Percentiles rank a stretch among this genome's conserved stretches.
Evolutionary conservation across 2,113 vertebrate species (phyloP).

Genomic region (Chaetura pelagica): DNA sequence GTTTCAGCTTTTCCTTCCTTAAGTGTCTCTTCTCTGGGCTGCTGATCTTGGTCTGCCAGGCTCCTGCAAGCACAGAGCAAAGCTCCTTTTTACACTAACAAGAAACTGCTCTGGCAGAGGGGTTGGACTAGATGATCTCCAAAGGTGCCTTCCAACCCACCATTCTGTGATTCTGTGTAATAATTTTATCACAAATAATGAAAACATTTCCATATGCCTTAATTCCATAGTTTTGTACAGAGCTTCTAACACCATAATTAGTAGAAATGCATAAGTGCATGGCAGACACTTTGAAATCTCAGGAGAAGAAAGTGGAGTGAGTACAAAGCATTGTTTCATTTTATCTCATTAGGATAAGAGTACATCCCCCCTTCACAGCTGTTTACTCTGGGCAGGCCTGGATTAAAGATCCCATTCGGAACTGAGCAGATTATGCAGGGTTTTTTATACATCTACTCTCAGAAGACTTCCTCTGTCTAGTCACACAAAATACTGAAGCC

Average conservation of each 20-base stretch:
- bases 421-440: not conserved
- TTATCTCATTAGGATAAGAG: not conserved
- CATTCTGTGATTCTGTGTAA: not conserved
- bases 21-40: too few species aligned
- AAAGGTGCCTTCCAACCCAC: too few species aligned
- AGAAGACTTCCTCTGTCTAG: not conserved
- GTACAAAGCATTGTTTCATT: not conserved
- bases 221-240: not conserved
- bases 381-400: not conserved
- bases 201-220: not conserved
- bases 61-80: too few species aligned
- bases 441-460: not conserved
- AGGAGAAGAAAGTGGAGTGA: not conserved
- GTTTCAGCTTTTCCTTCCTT: too few species aligned
- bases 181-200: not conserved
- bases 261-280: not conserved
- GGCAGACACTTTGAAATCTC: not conserved
- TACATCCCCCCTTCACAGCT: not conserved
- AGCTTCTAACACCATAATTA: not conserved
- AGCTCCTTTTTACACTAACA: too few species aligned
- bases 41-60: too few species aligned
- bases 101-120: too few species aligned
- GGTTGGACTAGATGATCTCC: too few species aligned
- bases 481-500: not conserved
- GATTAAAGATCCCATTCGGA: not conserved